Evolutionary conservation across 2,888 invertebrate species (phyloP).

Genomic region (Rhagonycha fulva): DNA sequence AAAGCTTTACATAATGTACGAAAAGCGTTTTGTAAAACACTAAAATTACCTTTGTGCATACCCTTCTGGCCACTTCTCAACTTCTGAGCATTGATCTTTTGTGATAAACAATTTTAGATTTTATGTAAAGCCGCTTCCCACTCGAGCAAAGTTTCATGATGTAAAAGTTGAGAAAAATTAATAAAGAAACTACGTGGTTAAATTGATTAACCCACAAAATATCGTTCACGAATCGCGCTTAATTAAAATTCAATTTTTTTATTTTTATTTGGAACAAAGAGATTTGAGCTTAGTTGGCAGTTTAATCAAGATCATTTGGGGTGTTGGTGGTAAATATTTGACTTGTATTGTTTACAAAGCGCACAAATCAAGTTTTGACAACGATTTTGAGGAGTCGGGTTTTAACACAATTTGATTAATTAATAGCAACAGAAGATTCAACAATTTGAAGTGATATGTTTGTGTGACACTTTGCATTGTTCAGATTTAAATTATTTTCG

Average conservation of each 20-base stretch:
- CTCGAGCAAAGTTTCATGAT: not conserved
- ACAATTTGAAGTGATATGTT: conserved; percentile 41
- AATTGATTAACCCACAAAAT: not conserved
- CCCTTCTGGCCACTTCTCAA: not conserved
- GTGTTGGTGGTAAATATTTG: conserved; percentile 17
- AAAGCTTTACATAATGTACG: not conserved
- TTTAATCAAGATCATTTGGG: conserved; percentile 2
- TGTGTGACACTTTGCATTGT: conserved; percentile 33
- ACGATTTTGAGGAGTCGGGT: conserved; percentile 18
- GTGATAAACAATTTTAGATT: not conserved
- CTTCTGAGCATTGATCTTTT: not conserved
- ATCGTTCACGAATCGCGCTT: not conserved
- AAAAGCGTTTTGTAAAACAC: conserved; percentile 1
- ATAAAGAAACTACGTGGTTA: not conserved
- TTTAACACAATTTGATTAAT: conserved; percentile 40
- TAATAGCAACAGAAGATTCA: conserved; percentile 41
- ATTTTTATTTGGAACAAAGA: not conserved
- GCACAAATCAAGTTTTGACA: conserved; percentile 21
- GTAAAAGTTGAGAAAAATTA: not conserved
- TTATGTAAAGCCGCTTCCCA: not conserved
- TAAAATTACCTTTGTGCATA: not conserved
- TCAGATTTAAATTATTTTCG: conserved; percentile 4
- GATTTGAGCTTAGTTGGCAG: not conserved
- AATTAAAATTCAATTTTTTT: not conserved
- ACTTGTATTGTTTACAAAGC: conserved; percentile 9